Evolutionary conservation across 1,140 invertebrate genomes (phyloP), one percentile per base, ranked within the genome.

Genomic region (Drosophila sturtevanti): DNA sequence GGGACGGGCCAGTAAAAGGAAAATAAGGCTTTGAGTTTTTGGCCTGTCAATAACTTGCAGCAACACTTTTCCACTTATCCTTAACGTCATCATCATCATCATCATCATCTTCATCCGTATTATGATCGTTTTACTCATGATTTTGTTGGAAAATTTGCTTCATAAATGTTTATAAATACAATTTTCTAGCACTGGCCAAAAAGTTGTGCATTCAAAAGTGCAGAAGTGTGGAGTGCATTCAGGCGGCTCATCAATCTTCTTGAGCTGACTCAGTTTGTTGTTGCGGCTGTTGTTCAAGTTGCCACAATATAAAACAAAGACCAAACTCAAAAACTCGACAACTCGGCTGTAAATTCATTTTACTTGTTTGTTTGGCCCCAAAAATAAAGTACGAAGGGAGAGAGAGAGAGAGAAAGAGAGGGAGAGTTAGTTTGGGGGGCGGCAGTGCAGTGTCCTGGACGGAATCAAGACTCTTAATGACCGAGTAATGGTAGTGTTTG

Each of bases 121-220:
- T 24, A 44, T 44, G 41, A 44, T 44, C 31, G 34, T 35, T 66
- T 44, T 61, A 31, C 37, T 34, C 31, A 51, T n/a, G n/a, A 68
- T 35, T 24, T 38, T 55, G 63, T 61, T 58, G 56, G 48, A 74
- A 75, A 86, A 87, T 76, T 79, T 71, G 62, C 68, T 87, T 86
- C 71, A 87, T 87, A 86, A 86, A 86, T 87, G 82, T 82, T 86
- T 89, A 79, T 78, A 87, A 82, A 86, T 86, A 82, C 79, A 86
- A 89, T 87, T 86, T 86, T 79, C 72, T 62, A 76, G 72, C 38
- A 61, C 51, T 72, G 70, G 75, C 64, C 68, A 22, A 56, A 76
- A 75, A 68, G 48, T 75, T 76, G 41, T 75, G 72, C 41, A 48
- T 48, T 48, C 18, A 31, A 7, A 7, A 31, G 5, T 31, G 27